Evolutionary conservation across 64 coral and sea anemone species (phyloP).

Genomic region (Montipora sp.): DNA sequence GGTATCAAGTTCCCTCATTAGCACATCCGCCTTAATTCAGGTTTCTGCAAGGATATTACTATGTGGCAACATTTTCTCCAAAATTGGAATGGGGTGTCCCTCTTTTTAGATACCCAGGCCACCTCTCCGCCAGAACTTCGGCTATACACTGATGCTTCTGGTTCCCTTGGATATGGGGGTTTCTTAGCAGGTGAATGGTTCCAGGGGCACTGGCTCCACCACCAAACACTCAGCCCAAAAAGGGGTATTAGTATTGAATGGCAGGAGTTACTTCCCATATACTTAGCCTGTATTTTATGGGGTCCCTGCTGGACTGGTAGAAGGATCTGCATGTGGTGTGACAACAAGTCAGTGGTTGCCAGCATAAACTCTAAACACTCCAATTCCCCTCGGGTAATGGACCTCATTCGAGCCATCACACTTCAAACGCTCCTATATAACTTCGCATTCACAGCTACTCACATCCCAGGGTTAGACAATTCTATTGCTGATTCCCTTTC

Average conservation of each 20-base stretch:
- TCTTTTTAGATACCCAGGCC: constrained; percentile 11
- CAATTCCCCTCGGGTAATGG: constrained; percentile 45
- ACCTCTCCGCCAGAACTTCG: background rate
- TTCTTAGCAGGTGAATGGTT: constrained; percentile 37
- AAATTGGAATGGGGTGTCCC: constrained; percentile 30
- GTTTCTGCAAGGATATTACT: too few relatives aligned
- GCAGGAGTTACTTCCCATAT: constrained; percentile 36
- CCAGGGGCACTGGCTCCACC: constrained; percentile 23
- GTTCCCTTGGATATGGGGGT: constrained; percentile 34
- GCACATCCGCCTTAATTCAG: too few relatives aligned
- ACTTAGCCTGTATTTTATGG: background rate
- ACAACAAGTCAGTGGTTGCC: constrained; percentile 19
- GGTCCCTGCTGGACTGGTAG: too few relatives aligned
- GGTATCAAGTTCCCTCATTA: too few relatives aligned
- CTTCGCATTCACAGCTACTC: constrained; percentile 5
- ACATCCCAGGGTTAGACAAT: constrained; percentile 2
- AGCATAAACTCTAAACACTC: constrained; percentile 21
- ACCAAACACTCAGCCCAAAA: background rate
- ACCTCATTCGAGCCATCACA: constrained; percentile 18
- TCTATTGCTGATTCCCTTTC: constrained; percentile 10
- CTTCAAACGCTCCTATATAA: constrained; percentile 39
- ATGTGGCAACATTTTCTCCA: background rate
- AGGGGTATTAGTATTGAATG: constrained; percentile 5
- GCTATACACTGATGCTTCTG: constrained; percentile 57
- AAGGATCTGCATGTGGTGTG: constrained; percentile 8